phyloP scores from a whole-genome alignment of 1,140 invertebrate genomes.

The Drosophila malerkotliana region DNA sequence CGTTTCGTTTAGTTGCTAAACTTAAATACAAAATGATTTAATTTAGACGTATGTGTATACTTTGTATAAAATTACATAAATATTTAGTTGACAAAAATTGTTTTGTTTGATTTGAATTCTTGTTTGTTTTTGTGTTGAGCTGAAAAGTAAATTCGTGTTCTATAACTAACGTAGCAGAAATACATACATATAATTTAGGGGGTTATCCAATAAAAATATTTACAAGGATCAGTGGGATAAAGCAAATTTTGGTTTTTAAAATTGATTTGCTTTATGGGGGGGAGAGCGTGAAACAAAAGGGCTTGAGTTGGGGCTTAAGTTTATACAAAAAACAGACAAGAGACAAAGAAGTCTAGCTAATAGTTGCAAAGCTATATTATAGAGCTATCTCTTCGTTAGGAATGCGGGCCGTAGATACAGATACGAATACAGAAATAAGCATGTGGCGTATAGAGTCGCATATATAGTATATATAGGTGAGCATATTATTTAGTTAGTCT shows the following conservation, averaged over 20 bases:
- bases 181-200: slow-evolving; percentile 31
- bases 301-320: slow-evolving; percentile 51
- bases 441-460: slow-evolving; percentile 37
- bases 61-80: slow-evolving; percentile 57
- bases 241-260: slow-evolving; percentile 79
- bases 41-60: slow-evolving; percentile 56
- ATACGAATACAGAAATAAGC: slow-evolving; percentile 51
- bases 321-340: slow-evolving; percentile 29
- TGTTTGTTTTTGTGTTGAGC: slow-evolving; percentile 45
- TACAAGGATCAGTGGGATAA: slow-evolving; percentile 43
- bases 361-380: slow-evolving; percentile 31
- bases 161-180: slow-evolving; percentile 50
- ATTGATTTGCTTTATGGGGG: slow-evolving; percentile 70
- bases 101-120: slow-evolving; percentile 12
- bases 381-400: slow-evolving; percentile 49
- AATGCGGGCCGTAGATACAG: slow-evolving; percentile 70
- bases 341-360: slow-evolving; percentile 35
- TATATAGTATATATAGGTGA: slow-evolving; percentile 53
- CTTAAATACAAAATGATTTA: slow-evolving; percentile 48
- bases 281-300: slow-evolving; percentile 17
- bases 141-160: slow-evolving; percentile 72
- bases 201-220: slow-evolving; percentile 40
- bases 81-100: slow-evolving; percentile 62
- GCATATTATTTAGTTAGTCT: slow-evolving; percentile 55
- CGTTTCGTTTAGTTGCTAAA: slow-evolving; percentile 33